Base-by-base conservation (phyloP, 2,113 vertebrate genomes). In the Pterocles burchelli region DNA sequence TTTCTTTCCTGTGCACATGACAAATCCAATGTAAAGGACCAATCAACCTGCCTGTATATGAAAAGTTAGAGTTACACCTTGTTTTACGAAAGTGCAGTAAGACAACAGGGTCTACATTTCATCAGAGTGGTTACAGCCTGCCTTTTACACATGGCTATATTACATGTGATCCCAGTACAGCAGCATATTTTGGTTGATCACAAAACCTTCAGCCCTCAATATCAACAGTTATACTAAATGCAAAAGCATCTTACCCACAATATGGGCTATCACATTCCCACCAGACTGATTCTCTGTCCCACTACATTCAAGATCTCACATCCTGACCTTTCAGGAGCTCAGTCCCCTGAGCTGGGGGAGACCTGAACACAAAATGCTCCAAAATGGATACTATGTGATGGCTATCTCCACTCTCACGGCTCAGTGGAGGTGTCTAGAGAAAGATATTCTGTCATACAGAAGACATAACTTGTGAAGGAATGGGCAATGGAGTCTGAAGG, bases 261-360 rank as follows among this genome's bases (percentile, higher is more conserved):
- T 3, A 22, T 0, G 0, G 16, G 25, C n/a, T 75, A 26, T 3
- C 20, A 10, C 20, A 19, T 48, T 85, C 58, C 20, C 9, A 62
- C 13, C 13, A 36, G 3, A 24, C 9, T 45, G 73, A 31, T 34
- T 45, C 24, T 66, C 61, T 38, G 13, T 55, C 9, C 4, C 11
- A 38, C 25, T 79, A 4, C 33, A 19, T 70, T 70, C 5, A 2
- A 43, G 63, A 9, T 31, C 17, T 43, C 31, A 16, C 13, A 70
- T 48, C 10, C 15, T 6, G 12, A 12, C 29, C 13, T 88, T 75
- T 34, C 31, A 71, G 4, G 7, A 90, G 14, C 25, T 85, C 57
- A 61, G 5, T 48, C 7, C 10, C 29, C 12, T 58, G 11, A 46
- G 29, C 29, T 70, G 26, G 6, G 34, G 11, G 22, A 65, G 17